A percentile compares a stretch with the other conserved stretches of the same genome.
These are phyloP conservation scores for Nudaria mundana DNA, from an alignment of 2,888 invertebrate species.

Conservation along the genomic window DNA sequence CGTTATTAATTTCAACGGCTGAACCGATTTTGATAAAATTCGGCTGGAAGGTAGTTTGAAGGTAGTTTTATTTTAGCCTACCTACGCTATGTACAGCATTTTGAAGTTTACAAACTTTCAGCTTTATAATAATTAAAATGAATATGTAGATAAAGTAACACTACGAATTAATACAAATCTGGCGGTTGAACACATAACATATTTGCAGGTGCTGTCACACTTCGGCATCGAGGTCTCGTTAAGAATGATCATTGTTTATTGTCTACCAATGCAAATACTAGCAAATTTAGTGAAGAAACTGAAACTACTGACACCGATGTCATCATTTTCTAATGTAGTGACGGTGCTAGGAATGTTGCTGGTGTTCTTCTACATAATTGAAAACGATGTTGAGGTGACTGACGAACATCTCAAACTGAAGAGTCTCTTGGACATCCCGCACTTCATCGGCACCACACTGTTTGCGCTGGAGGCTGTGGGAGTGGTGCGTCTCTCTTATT, in stretches of 20 bases:
- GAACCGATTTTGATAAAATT: no score
- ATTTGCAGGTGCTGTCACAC: constrained; percentile 3
- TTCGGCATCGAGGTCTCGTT: background rate
- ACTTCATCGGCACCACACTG: constrained; percentile 3
- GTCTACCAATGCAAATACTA: background rate
- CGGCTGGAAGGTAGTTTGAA: no score
- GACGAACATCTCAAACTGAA: background rate
- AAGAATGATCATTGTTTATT: background rate
- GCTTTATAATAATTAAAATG: no score
- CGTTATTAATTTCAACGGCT: no score
- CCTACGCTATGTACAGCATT: no score
- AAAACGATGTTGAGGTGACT: constrained; percentile 1
- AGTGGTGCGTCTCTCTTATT: constrained; percentile 18
- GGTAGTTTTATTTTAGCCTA: no score
- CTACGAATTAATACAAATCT: no score
- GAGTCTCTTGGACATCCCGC: background rate
- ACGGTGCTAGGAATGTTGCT: background rate
- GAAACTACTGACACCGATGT: constrained; percentile 3
- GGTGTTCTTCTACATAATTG: constrained; percentile 6
- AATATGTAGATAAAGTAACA: no score
- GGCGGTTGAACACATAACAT: no score
- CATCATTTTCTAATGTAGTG: constrained; percentile 1
- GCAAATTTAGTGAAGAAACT: constrained; percentile 3
- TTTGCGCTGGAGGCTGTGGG: constrained; percentile 9
- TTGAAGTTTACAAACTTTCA: no score